Conservation (phyloP, 2,888 invertebrate species). For the Scaeva pyrastri region DNA sequence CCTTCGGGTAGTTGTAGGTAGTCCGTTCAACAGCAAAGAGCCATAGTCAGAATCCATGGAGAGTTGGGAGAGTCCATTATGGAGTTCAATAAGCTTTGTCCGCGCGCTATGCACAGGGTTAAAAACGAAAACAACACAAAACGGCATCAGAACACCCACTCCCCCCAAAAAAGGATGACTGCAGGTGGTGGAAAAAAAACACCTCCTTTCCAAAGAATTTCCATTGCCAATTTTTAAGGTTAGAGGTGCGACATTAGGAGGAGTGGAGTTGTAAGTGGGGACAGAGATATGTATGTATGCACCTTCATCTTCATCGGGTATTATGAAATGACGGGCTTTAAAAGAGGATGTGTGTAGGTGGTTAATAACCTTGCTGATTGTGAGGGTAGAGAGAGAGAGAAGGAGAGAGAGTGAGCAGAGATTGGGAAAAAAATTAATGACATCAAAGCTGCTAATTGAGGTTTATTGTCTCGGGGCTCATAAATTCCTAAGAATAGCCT, state of each 20-base stretch:
- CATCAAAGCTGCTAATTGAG: slow-evolving; percentile 39
- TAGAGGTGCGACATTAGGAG: slow-evolving; percentile 1
- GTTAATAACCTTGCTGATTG: slow-evolving; percentile 43
- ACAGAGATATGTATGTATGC: slow-evolving; percentile 53
- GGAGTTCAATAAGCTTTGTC: slow-evolving; percentile 68
- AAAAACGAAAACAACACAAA: slow-evolving; percentile 28
- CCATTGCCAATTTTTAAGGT: slow-evolving; percentile 53
- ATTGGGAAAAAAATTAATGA: slow-evolving; percentile 19
- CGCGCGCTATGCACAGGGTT: slow-evolving; percentile 35
- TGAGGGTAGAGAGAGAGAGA: background rate
- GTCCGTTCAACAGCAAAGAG: background rate
- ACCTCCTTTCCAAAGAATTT: slow-evolving; percentile 7
- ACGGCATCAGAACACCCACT: slow-evolving; percentile 1
- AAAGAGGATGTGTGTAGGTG: background rate
- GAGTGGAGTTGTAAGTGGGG: too few species aligned
- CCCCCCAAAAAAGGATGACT: background rate
- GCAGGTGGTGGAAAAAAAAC: slow-evolving; percentile 6
- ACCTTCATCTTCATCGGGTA: slow-evolving; percentile 34
- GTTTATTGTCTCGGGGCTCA: slow-evolving; percentile 47
- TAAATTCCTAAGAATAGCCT: slow-evolving; percentile 49
- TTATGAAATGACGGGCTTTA: slow-evolving; percentile 54
- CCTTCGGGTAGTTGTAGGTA: slow-evolving; percentile 43
- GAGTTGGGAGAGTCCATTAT: slow-evolving; percentile 52
- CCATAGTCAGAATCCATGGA: slow-evolving; percentile 6
- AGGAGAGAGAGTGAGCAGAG: background rate